These are phyloP conservation scores for Lonchura striata DNA, from an alignment of 2,113 vertebrate species.

Conservation along the genomic window DNA sequence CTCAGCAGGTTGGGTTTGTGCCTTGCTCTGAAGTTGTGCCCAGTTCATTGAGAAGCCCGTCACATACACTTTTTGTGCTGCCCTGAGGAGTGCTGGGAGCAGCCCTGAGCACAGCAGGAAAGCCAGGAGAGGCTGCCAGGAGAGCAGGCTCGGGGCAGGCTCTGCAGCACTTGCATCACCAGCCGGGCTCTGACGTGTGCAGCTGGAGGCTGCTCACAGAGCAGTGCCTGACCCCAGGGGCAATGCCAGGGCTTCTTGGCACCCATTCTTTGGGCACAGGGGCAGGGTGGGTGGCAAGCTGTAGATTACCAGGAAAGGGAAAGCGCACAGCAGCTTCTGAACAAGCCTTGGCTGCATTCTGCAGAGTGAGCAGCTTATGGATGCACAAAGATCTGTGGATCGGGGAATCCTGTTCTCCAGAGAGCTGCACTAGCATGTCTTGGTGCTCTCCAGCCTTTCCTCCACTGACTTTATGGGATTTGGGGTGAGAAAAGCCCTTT, in stretches of 20 bases:
- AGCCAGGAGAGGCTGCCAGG: neutral
- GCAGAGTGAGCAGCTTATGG: accelerated
- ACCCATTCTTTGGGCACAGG: neutral
- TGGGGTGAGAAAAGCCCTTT: neutral
- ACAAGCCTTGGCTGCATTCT: neutral
- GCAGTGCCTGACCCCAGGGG: neutral
- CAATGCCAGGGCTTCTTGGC: neutral
- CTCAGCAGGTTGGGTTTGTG: neutral
- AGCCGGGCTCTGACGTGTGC: neutral
- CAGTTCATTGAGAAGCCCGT: neutral
- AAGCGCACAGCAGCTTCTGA: neutral
- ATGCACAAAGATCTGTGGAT: neutral
- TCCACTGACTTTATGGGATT: neutral
- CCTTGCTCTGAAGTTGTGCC: neutral
- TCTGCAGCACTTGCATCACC: neutral
- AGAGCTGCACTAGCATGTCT: neutral
- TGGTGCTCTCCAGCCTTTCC: neutral
- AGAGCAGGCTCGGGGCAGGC: accelerated
- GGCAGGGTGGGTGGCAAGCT: neutral
- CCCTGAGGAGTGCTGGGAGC: neutral
- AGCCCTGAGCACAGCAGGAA: neutral
- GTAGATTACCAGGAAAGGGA: neutral
- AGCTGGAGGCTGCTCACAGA: neutral
- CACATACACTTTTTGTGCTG: neutral
- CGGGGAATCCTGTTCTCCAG: neutral